Evolutionary conservation across 2,888 invertebrate genomes (phyloP).

Genomic region (Eupithecia dodoneata): DNA sequence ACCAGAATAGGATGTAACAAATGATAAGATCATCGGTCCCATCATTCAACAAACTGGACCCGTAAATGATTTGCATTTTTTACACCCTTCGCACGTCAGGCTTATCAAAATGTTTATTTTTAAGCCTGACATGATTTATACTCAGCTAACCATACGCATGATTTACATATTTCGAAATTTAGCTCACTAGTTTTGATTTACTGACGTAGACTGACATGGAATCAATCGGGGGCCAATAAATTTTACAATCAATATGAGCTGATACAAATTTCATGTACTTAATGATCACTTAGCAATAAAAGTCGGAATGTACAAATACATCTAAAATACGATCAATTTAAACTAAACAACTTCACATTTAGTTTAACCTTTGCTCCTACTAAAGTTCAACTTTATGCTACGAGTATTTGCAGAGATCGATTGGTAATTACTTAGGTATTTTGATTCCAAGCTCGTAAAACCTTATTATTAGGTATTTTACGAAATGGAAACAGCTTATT

Average conservation of each 20-base stretch:
- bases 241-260: conserved; percentile 4
- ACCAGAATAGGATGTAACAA: conserved; percentile 17
- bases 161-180: conserved; percentile 6
- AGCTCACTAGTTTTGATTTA: neutral
- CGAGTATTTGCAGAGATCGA: conserved; percentile 48
- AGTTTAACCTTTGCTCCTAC: conserved; percentile 51
- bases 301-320: conserved; percentile 18
- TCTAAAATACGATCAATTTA: conserved; percentile 37
- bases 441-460: conserved; percentile 45
- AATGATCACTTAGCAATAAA: conserved; percentile 17
- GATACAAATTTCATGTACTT: neutral
- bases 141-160: conserved; percentile 18
- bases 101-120: conserved; percentile 46
- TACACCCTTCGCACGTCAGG: conserved; percentile 45
- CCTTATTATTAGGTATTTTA: conserved; percentile 3
- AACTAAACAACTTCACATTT: conserved; percentile 40
- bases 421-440: conserved; percentile 54
- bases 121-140: conserved; percentile 52
- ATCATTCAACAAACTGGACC: conserved; percentile 32
- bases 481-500: neutral
- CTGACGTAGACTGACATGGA: neutral
- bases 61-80: conserved; percentile 51
- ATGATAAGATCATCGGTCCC: conserved; percentile 24
- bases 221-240: neutral
- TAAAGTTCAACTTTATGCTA: conserved; percentile 57